Evolutionary conservation across 1,140 invertebrate genomes (phyloP), one percentile per base, ranked within the genome.

Genomic region (Ectropis grisescens): DNA sequence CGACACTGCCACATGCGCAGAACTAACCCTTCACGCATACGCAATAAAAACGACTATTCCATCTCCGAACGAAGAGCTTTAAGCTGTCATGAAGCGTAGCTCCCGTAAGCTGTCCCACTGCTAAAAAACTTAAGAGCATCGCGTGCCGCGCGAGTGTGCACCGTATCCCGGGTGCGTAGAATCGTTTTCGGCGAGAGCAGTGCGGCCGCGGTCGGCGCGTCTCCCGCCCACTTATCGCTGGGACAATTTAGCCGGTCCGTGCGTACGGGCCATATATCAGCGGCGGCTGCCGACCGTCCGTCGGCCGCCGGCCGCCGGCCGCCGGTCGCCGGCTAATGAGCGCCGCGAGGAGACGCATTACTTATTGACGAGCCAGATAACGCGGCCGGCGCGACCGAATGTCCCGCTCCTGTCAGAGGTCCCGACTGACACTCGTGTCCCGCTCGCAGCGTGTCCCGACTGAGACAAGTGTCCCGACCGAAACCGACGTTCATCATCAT

Each of bases 221-320:
- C 58, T 41, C 62, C 44, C 70, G 70, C 70, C 67, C 67, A 71
- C 67, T 75, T 70, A 71, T 71, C 67, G 60, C 54, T 38, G 48
- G 47, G 57, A 69, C 67, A 69, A 69, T 71, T 69, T 68, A 68
- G 52, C 60, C 61, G 67, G 67, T 74, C 61, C 58, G 58, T 48
- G 51, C 57, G 52, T 60, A 61, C 52, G 47, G 62, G 58, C 68
- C 67, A 74, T 74, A 74, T 74, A 74, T 68, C 53, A 64, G 57
- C 35, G 24, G 46, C 33, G 22, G 41, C 26, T 19, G 16, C 15
- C 35, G 37, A 19, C 41, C 37, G 41, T 43, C 39, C 33, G 41
- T 25, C 30, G 44, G 38, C 41, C 44, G 33, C 8, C 16, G 16
- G 3, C 16, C 16, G 16, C 3, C 16, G 16, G n/a, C 16, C 3